A percentile compares a stretch with the other conserved stretches of the same genome.
Conservation (phyloP, 2,113 vertebrate genomes). For the Ciconia boyciana region DNA sequence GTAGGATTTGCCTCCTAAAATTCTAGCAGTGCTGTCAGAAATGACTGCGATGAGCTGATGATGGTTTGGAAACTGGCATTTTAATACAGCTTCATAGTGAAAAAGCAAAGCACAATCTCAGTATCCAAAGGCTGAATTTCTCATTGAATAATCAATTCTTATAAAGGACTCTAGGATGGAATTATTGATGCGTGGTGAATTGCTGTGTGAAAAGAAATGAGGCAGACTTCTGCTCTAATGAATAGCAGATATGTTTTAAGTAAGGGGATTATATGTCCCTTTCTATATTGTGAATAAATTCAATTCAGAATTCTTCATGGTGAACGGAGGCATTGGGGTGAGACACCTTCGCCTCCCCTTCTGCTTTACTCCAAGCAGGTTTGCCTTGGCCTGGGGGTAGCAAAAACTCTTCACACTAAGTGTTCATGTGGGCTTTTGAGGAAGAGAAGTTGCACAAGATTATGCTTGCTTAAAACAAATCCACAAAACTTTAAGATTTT, state of each 20-base stretch:
- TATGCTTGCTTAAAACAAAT: background rate
- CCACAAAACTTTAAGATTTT: background rate
- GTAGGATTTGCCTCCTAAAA: conserved; percentile 1
- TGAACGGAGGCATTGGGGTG: background rate
- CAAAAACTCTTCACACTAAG: background rate
- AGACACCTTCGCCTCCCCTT: background rate
- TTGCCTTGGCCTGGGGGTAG: background rate
- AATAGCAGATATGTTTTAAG: conserved; percentile 46
- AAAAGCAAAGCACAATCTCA: background rate
- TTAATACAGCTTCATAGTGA: background rate
- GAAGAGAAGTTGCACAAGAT: background rate
- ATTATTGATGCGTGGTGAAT: background rate
- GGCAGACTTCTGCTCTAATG: conserved; percentile 35
- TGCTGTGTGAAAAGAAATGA: conserved; percentile 24
- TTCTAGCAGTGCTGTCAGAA: conserved; percentile 24
- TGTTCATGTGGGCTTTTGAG: background rate
- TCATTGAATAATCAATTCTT: background rate
- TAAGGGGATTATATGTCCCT: conserved; percentile 12
- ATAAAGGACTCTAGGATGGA: background rate
- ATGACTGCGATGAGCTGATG: background rate
- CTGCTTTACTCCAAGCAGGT: background rate
- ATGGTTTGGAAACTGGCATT: background rate
- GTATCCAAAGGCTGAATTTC: background rate
- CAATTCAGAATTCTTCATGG: conserved; percentile 12
- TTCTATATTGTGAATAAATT: conserved; percentile 22